Evolutionary conservation across 2,113 vertebrate genomes (phyloP).

Genomic region (Cisticola juncidis): DNA sequence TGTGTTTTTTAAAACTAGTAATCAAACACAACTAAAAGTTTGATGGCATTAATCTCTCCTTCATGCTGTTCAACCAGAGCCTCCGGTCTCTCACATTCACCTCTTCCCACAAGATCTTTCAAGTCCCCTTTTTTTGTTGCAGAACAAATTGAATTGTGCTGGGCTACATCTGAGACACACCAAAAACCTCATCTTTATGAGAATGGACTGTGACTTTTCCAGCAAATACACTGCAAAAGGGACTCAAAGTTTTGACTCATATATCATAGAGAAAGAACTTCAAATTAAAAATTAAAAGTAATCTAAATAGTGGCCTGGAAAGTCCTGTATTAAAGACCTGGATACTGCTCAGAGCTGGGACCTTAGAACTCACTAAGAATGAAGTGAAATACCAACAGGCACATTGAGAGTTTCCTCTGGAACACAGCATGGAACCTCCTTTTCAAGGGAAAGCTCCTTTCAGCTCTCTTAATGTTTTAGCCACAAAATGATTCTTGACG

Average conservation of each 20-base stretch:
- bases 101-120: neutral
- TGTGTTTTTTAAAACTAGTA: neutral
- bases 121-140: accelerated
- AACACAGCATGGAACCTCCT: neutral
- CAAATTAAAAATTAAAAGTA: neutral
- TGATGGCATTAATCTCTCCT: neutral
- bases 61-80: neutral
- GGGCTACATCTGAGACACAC: neutral
- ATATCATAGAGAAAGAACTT: neutral
- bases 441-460: neutral
- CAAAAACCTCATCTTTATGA: neutral
- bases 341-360: neutral
- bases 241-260: neutral
- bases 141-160: neutral
- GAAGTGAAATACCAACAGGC: neutral
- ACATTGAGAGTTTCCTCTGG: neutral
- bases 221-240: too few species aligned
- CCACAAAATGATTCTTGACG: neutral
- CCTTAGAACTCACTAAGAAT: neutral
- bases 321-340: neutral
- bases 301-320: neutral
- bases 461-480: neutral
- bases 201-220: neutral
- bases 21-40: neutral
- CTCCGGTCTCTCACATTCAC: neutral